phyloP scores from a whole-genome alignment of 2,888 invertebrate species.

The Papilio gigon region DNA sequence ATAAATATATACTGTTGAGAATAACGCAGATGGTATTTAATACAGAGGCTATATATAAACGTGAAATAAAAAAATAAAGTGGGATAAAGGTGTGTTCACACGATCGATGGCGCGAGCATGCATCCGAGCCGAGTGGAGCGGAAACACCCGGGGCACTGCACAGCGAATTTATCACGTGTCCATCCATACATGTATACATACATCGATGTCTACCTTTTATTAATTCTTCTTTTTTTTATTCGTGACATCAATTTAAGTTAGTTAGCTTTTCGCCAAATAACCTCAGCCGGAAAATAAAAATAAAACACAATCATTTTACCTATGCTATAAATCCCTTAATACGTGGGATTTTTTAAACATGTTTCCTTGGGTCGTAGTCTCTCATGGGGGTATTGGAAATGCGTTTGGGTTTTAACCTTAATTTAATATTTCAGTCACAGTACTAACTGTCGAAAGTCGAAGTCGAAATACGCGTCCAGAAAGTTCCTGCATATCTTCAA shows the following conservation, averaged over 20 bases:
- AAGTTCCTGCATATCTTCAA: not conserved
- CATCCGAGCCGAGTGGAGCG: slow-evolving; percentile 74
- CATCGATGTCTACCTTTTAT: slow-evolving; percentile 58
- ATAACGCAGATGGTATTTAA: slow-evolving; percentile 43
- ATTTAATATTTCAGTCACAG: not conserved
- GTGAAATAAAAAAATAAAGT: slow-evolving; percentile 60
- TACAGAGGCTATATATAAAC: slow-evolving; percentile 53
- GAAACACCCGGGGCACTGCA: slow-evolving; percentile 71
- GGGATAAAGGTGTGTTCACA: slow-evolving; percentile 71
- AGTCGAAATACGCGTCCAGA: not conserved
- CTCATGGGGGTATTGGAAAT: too few species aligned
- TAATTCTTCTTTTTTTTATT: too few species aligned
- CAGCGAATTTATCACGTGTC: slow-evolving; percentile 73
- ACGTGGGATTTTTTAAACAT: not conserved
- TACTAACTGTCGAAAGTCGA: too few species aligned
- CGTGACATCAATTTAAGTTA: slow-evolving; percentile 39
- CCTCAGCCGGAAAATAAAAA: not conserved
- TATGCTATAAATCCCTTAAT: not conserved
- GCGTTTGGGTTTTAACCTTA: not conserved
- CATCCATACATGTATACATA: slow-evolving; percentile 54
- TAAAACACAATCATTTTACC: too few species aligned
- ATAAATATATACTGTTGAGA: not conserved
- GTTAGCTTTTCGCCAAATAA: not conserved
- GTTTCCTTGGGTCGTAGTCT: not conserved
- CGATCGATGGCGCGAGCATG: slow-evolving; percentile 72